Conservation (phyloP, 2,888 invertebrate species). For the Lissonota sp. region DNA sequence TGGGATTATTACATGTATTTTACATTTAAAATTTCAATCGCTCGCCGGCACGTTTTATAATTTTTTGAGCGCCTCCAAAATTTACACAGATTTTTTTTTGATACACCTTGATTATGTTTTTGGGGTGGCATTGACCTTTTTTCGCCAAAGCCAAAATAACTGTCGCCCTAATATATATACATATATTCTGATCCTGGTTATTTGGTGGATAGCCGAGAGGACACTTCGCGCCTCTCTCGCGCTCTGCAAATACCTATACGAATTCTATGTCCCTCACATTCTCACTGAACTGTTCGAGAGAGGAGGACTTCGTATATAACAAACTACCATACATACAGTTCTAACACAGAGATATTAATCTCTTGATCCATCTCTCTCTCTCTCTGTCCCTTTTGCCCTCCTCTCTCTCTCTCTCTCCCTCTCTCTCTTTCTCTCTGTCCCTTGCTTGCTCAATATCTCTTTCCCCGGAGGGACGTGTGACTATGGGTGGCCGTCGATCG, state of each 20-base stretch:
- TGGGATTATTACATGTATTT: too few species aligned
- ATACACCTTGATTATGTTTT: too few species aligned
- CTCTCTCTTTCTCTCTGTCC: slow-evolving; percentile 26
- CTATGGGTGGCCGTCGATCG: slow-evolving; percentile 60
- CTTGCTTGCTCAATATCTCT: slow-evolving; percentile 12
- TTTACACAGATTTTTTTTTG: too few species aligned
- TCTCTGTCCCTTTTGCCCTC: slow-evolving; percentile 48
- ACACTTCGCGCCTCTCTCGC: slow-evolving; percentile 66
- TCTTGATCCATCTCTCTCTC: slow-evolving; percentile 62
- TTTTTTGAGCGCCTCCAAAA: too few species aligned
- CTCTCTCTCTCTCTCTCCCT: slow-evolving; percentile 20
- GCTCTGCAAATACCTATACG: slow-evolving; percentile 31
- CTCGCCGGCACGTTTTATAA: too few species aligned
- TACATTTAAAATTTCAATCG: too few species aligned
- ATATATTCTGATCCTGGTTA: too few species aligned
- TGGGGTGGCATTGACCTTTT: too few species aligned
- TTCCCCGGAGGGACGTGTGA: slow-evolving; percentile 26
- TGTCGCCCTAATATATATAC: slow-evolving; percentile 53
- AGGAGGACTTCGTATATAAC: slow-evolving; percentile 43
- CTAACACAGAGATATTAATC: slow-evolving; percentile 65
- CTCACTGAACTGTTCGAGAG: slow-evolving; percentile 54
- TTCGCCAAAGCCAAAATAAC: too few species aligned
- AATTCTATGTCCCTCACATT: slow-evolving; percentile 30
- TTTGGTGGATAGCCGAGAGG: slow-evolving; percentile 54
- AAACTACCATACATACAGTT: slow-evolving; percentile 43